phyloP scores from a whole-genome alignment of 2,888 invertebrate species.

The Drepanosiphum platanoidis region DNA sequence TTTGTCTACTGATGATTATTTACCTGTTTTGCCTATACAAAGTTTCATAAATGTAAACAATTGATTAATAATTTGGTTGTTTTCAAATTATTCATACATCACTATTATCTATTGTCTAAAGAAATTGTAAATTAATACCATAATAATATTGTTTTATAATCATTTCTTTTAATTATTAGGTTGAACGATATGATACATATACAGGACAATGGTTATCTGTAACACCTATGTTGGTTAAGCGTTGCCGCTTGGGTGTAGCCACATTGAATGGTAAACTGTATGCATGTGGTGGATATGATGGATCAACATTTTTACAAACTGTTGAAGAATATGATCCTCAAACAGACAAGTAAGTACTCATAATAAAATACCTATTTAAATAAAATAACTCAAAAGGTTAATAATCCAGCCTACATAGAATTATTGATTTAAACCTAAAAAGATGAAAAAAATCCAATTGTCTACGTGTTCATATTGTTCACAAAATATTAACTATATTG shows the following conservation, averaged over 20 bases:
- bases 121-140: neutral
- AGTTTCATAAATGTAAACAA: no score
- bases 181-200: constrained; percentile 82
- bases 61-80: no score
- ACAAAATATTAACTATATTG: no score
- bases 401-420: no score
- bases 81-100: no score
- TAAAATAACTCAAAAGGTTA: neutral
- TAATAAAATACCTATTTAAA: constrained; percentile 59
- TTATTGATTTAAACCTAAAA: no score
- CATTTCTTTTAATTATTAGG: constrained; percentile 66
- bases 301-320: constrained; percentile 81
- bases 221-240: constrained; percentile 81
- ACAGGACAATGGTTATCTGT: constrained; percentile 79
- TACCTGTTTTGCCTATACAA: no score
- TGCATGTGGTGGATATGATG: constrained; percentile 87
- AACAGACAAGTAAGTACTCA: constrained; percentile 72
- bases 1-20: no score
- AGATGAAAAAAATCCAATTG: no score
- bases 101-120: no score
- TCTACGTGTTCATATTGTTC: no score
- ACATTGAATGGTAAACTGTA: constrained; percentile 83
- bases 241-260: constrained; percentile 85
- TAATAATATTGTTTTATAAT: neutral
- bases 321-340: constrained; percentile 84